These are phyloP conservation scores for Lanius collurio DNA, from an alignment of 2,113 vertebrate species.

Conservation along the genomic window DNA sequence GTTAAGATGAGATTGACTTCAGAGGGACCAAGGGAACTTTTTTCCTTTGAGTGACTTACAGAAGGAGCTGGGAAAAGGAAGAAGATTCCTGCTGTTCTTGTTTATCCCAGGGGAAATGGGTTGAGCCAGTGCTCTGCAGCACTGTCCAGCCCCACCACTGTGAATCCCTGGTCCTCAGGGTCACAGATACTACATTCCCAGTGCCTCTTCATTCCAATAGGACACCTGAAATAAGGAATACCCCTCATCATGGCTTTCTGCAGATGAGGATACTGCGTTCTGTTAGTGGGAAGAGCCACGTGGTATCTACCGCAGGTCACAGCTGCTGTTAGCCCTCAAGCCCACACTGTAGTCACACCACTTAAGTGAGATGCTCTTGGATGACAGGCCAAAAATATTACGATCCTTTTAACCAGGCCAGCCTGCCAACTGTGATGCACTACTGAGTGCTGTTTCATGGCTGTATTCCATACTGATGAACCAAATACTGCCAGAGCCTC, in stretches of 20 bases:
- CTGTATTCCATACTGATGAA: background rate
- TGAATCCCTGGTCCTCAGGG: background rate
- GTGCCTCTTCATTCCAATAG: background rate
- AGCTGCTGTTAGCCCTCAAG: background rate
- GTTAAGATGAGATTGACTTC: background rate
- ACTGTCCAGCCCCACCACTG: background rate
- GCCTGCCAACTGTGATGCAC: background rate
- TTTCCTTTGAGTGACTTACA: background rate
- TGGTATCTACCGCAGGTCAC: background rate
- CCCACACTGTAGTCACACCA: background rate
- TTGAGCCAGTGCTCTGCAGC: background rate
- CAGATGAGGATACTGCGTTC: background rate
- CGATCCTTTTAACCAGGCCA: background rate
- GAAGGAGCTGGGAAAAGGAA: background rate
- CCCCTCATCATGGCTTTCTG: background rate
- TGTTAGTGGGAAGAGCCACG: background rate
- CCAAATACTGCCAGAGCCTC: background rate
- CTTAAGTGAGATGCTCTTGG: background rate
- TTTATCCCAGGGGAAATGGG: background rate
- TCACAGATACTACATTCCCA: background rate
- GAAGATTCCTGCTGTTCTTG: background rate
- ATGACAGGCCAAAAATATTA: background rate
- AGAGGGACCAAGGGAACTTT: background rate
- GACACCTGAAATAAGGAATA: background rate
- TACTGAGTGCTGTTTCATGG: background rate